Conservation (phyloP, 92 coral and sea anemone genomes). For the Zoanthus gigantus region DNA sequence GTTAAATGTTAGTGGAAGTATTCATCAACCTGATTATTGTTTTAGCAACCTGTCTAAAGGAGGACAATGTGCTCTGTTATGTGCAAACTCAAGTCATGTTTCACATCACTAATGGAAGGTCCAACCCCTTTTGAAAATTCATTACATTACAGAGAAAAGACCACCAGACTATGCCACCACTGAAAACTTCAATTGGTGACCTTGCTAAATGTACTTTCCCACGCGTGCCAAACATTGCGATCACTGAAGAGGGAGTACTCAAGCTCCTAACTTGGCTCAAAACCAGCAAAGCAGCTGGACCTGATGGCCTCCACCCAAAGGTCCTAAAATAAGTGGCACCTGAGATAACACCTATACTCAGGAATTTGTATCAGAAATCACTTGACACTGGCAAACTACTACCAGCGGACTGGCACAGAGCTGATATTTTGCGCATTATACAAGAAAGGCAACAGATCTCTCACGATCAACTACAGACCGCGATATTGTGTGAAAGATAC, state of each 20-base stretch:
- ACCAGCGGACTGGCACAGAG: neutral
- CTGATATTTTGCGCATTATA: neutral
- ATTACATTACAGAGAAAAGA: constrained; percentile 10
- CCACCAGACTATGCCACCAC: constrained; percentile 27
- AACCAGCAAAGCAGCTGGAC: constrained; percentile 8
- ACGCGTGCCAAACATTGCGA: constrained; percentile 13
- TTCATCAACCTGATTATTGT: no score
- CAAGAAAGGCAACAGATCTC: neutral
- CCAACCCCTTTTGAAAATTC: constrained; percentile 29
- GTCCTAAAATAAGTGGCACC: constrained; percentile 9
- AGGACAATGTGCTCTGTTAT: no score
- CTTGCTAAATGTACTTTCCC: neutral
- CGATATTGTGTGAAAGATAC: constrained; percentile 16
- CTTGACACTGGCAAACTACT: neutral
- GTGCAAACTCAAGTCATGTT: no score
- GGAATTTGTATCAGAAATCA: constrained; percentile 14
- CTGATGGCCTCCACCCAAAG: constrained; percentile 3
- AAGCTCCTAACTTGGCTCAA: neutral
- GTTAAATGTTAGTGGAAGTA: no score
- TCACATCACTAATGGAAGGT: no score
- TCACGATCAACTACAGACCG: neutral
- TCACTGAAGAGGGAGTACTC: neutral
- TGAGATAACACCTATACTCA: constrained; percentile 15
- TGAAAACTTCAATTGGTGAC: neutral
- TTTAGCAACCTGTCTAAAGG: no score